These are phyloP conservation scores for Amphiprion percula DNA, from an alignment of 2,113 vertebrate genomes.

Conservation along the genomic window DNA sequence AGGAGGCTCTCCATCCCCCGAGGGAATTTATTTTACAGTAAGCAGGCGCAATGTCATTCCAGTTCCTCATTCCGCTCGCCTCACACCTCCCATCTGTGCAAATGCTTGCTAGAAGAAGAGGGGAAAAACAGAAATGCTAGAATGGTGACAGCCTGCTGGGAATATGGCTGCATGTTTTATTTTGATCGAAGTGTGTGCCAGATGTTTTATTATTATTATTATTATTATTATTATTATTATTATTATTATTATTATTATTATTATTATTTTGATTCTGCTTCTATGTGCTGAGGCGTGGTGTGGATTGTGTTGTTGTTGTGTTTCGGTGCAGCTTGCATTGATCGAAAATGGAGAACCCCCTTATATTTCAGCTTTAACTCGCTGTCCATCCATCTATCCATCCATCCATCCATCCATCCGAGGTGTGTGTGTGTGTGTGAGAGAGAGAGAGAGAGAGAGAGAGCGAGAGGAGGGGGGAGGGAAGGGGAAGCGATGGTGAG, in stretches of 20 bases:
- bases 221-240: too few relatives aligned
- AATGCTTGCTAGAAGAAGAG: slow-evolving; percentile 12
- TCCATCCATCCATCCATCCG: slow-evolving; percentile 31
- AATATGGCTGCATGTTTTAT: slow-evolving; percentile 55
- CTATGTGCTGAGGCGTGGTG: slow-evolving; percentile 44
- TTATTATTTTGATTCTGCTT: slow-evolving; percentile 1
- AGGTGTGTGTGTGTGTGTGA: slow-evolving; percentile 46
- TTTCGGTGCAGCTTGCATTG: slow-evolving; percentile 58
- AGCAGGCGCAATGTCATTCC: slow-evolving; percentile 78
- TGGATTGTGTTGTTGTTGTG: slow-evolving; percentile 18
- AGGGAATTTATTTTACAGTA: slow-evolving; percentile 81
- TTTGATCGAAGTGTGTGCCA: slow-evolving; percentile 47
- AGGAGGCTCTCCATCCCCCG: slow-evolving; percentile 72
- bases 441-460: too few relatives aligned
- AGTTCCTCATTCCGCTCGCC: slow-evolving; percentile 40
- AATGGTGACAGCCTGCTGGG: slow-evolving; percentile 49
- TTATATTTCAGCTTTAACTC: slow-evolving; percentile 36
- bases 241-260: not conserved
- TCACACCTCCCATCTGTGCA: slow-evolving; percentile 52
- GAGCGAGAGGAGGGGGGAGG: slow-evolving; percentile 15
- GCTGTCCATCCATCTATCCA: slow-evolving; percentile 30
- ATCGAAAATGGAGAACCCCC: slow-evolving; percentile 63
- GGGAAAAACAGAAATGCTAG: not conserved
- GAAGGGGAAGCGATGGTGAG: not conserved
- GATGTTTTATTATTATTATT: slow-evolving; percentile 44